Percentiles rank a stretch among this genome's conserved stretches.
Evolutionary conservation across 1,140 invertebrate genomes (phyloP).

Genomic region (Drosophila ironensis): DNA sequence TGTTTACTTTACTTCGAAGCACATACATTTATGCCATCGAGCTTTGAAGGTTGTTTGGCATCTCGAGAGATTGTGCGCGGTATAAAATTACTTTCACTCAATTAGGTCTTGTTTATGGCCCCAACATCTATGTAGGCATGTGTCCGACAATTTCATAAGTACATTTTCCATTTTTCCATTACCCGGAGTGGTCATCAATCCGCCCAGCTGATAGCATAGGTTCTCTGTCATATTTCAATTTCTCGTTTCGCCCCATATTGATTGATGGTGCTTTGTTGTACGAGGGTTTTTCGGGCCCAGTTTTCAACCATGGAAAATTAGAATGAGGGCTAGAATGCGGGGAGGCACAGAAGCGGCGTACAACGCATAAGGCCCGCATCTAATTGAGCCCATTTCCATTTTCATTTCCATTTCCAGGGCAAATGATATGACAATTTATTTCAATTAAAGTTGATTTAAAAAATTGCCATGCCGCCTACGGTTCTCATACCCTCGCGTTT

Average conservation of each 20-base stretch:
- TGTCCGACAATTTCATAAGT: conserved; percentile 46
- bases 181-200: conserved; percentile 36
- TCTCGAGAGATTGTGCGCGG: conserved; percentile 22
- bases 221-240: conserved; percentile 47
- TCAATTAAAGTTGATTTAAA: conserved; percentile 80
- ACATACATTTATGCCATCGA: not conserved
- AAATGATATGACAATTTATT: conserved; percentile 78
- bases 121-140: conserved; percentile 24
- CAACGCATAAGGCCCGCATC: conserved; percentile 22
- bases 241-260: conserved; percentile 20
- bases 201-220: conserved; percentile 3
- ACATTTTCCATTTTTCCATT: conserved; percentile 45
- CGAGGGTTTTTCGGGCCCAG: not conserved
- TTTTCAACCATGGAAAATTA: conserved; percentile 2
- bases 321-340: not conserved
- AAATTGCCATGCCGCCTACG: conserved; percentile 31
- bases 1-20: conserved; percentile 40
- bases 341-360: not conserved
- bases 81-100: conserved; percentile 62
- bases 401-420: conserved; percentile 35
- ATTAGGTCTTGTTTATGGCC: conserved; percentile 46
- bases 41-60: conserved; percentile 30
- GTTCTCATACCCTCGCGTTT: not conserved
- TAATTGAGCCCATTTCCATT: conserved; percentile 39
- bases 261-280: conserved; percentile 22